Evolutionary conservation across 1,140 invertebrate species (phyloP).

Genomic region (Panulirus ornatus): DNA sequence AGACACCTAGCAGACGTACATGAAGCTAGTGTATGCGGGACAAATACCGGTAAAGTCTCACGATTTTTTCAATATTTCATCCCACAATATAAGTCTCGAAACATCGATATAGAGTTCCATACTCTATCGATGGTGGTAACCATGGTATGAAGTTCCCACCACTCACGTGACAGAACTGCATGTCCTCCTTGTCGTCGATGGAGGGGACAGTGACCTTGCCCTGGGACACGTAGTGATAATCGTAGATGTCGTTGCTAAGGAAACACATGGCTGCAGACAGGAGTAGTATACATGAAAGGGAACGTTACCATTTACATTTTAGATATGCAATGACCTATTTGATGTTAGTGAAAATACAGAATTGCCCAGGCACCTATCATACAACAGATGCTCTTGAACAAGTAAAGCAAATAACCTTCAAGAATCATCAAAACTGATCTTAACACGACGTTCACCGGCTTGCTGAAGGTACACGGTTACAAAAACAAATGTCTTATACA

Average conservation of each 20-base stretch:
- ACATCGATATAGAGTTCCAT: conserved; percentile 10
- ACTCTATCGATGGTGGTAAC: conserved; percentile 1
- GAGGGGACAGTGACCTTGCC: conserved; percentile 78
- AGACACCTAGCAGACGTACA: no score
- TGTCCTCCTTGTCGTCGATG: conserved; percentile 87
- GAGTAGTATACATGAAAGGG: neutral
- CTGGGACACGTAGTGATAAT: conserved; percentile 80
- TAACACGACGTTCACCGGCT: no score
- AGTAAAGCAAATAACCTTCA: no score
- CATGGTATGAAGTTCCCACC: neutral
- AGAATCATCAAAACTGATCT: no score
- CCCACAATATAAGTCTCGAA: neutral
- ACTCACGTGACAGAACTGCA: conserved; percentile 82
- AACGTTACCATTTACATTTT: no score
- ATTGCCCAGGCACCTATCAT: no score
- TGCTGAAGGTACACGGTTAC: no score
- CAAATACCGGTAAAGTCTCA: neutral
- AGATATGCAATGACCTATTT: no score
- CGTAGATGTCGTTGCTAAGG: conserved; percentile 87
- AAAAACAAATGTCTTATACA: no score
- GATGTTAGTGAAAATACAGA: no score
- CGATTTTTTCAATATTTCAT: neutral
- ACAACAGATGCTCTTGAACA: no score
- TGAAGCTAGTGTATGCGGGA: neutral
- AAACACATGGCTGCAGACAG: conserved; percentile 86